These are phyloP conservation scores for Stomatorhinus ivindoensis DNA, from an alignment of 2,113 vertebrate species.

Conservation along the genomic window DNA sequence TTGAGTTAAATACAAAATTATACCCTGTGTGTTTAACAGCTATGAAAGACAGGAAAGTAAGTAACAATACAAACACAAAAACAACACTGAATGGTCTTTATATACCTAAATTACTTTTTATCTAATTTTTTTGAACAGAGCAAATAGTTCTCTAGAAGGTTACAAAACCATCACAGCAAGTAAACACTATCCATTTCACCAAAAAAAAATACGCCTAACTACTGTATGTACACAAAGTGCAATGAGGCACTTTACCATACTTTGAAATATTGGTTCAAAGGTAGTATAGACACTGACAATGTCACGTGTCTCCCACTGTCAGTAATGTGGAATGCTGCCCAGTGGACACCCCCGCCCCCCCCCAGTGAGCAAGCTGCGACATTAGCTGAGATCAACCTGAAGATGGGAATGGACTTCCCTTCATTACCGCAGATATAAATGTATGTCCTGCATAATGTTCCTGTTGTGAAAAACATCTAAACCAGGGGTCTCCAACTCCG, in stretches of 20 bases:
- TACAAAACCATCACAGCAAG: slow-evolving; percentile 64
- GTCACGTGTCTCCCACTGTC: slow-evolving; percentile 64
- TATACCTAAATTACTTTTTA: slow-evolving; percentile 35
- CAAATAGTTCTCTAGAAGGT: slow-evolving; percentile 52
- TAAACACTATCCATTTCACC: slow-evolving; percentile 69
- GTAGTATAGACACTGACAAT: slow-evolving; percentile 45
- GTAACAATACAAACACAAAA: slow-evolving; percentile 54
- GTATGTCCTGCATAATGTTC: slow-evolving; percentile 7
- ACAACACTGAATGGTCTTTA: slow-evolving; percentile 48
- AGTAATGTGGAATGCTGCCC: slow-evolving; percentile 47
- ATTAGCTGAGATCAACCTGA: slow-evolving; percentile 39
- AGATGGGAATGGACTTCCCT: slow-evolving; percentile 44
- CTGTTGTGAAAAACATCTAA: not conserved
- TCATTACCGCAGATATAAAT: slow-evolving; percentile 16
- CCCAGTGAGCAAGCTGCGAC: slow-evolving; percentile 29
- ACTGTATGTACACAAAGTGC: slow-evolving; percentile 86
- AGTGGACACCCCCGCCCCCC: slow-evolving; percentile 24
- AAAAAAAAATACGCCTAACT: slow-evolving; percentile 69
- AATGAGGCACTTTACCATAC: slow-evolving; percentile 84
- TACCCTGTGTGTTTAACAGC: slow-evolving; percentile 55
- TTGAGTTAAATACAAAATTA: slow-evolving; percentile 61
- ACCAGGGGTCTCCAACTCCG: too few species aligned
- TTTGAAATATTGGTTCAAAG: slow-evolving; percentile 67
- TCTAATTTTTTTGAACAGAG: slow-evolving; percentile 48
- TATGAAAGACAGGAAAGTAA: slow-evolving; percentile 57